Evolutionary conservation across 2,113 vertebrate genomes (phyloP), one percentile per base, ranked within the genome.

Genomic region (Mirounga angustirostris): DNA sequence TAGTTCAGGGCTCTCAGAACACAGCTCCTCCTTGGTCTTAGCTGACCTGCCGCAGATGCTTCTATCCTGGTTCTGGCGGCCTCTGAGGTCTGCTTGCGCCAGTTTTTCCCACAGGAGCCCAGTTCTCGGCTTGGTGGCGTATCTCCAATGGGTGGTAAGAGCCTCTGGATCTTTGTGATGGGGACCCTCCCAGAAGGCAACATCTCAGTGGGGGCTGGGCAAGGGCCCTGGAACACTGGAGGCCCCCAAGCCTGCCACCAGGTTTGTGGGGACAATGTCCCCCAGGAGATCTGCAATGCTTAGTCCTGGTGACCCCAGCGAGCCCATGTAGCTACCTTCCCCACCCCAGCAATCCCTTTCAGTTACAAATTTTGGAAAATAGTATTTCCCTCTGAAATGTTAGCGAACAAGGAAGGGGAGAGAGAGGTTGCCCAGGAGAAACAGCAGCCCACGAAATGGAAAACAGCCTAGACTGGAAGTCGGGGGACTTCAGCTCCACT

Each of bases 41-140:
- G 33, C 30, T 4, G 46, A 36, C 11, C 22, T 0, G 1, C 12
- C 4, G 10, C 26, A 10, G 3, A 9, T 0, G 0, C 26, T 36
- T 30, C 69, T 26, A 21, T 19, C 65, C 12, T 0, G 0, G 12
- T 4, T 83, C 12, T 15, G 87, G 71, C 0, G 0, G 19, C 36
- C 54, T 16, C 28, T 6, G 61, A 50, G 0, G 15, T 2, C 46
- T 5, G 21, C 43, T 78, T 80, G 36, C 9, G 28, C 28, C 15
- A 0, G 4, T 11, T 46, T 21, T 24, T 21, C 18, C 40, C 3
- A 1, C 22, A 3, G 18, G 7, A 43, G 15, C 21, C 56, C 12
- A 26, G n/a, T 56, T n/a, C 65, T 65, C 33, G 50, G 50, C 22
- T n/a, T 30, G n/a, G 28, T n/a, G 69, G 26, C 56, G 24, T 18